Conservation (phyloP, 2,797 vertebrate species). For the Babyrousa celebensis region DNA sequence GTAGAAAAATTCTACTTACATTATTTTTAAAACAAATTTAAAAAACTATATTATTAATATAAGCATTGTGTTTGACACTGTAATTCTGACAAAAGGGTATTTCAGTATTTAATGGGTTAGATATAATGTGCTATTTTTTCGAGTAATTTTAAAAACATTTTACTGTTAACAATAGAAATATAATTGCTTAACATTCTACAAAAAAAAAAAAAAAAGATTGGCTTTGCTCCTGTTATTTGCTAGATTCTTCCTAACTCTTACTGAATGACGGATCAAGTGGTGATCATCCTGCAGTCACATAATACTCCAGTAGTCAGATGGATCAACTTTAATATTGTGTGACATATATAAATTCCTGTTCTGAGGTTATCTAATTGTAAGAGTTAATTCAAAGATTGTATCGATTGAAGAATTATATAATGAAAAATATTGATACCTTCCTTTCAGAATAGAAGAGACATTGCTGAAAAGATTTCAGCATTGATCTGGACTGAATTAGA, state of each 20-base stretch:
- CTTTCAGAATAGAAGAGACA: constrained; percentile 24
- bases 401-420: constrained; percentile 70
- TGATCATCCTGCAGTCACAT: constrained; percentile 3
- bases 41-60: constrained; percentile 20
- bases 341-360: constrained; percentile 72
- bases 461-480: not conserved
- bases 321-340: constrained; percentile 73
- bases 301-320: constrained; percentile 51
- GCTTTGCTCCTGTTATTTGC: constrained; percentile 45
- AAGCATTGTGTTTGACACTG: constrained; percentile 68
- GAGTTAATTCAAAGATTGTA: constrained; percentile 75
- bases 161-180: constrained; percentile 30
- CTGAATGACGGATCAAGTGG: not conserved
- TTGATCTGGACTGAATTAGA: not conserved
- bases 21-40: not conserved
- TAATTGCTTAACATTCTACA: constrained; percentile 68
- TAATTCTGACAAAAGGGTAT: constrained; percentile 68
- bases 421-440: constrained; percentile 78
- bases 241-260: not conserved
- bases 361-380: constrained; percentile 72
- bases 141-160: constrained; percentile 63
- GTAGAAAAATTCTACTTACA: not conserved
- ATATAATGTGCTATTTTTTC: constrained; percentile 66
- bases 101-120: constrained; percentile 38
- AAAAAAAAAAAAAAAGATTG: constrained; percentile 40